Base-by-base conservation (phyloP, 2,113 vertebrate genomes). In the Suncus etruscus region DNA sequence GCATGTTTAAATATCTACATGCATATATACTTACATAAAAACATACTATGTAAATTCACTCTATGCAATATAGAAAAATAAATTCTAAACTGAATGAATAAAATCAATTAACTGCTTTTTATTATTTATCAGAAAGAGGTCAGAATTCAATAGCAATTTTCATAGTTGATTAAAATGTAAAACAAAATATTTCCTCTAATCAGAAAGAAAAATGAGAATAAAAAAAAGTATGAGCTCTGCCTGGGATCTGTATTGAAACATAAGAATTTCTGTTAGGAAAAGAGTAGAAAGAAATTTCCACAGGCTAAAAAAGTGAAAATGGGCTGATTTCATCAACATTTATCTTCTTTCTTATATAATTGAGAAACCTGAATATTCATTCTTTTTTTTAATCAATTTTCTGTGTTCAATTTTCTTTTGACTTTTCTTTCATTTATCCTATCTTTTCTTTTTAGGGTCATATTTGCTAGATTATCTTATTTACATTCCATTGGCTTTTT, bases 21-120 rank as follows among this genome's bases (percentile, higher is more conserved):
- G 5, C 39, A 39, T 39, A 39, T 39, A 39, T 32, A 50, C 20
- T n/a, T 18, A 61, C 22, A 50, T 10, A 51, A 1, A 16, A 29
- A 73, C 8, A 61, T 58, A 31, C 4, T 1, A 1, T 29, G 3
- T 22, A 75, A 69, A n/a, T 48, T 84, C 51, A 80, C 11, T 54
- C 3, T n/a, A 70, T 66, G 29, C 11, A 94, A 39, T 54, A 83
- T 14, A 27, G 29, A 76, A 58, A 88, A 83, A 92, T 27, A 24
- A n/a, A 77, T 75, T 39, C n/a, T 39, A 83, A 92, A 45, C 86
- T 83, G 83, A 92, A 72, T 78, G 86, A 80, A 93, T 9, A 91
- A 83, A 45, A 47, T 18, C 7, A 83, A 20, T 20, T 25, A 79
- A 73, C 79, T 48, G 61, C 24, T 83, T 91, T 48, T 92, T 75